phyloP scores from a whole-genome alignment of 2,888 invertebrate species.

The Drosophila recens region DNA sequence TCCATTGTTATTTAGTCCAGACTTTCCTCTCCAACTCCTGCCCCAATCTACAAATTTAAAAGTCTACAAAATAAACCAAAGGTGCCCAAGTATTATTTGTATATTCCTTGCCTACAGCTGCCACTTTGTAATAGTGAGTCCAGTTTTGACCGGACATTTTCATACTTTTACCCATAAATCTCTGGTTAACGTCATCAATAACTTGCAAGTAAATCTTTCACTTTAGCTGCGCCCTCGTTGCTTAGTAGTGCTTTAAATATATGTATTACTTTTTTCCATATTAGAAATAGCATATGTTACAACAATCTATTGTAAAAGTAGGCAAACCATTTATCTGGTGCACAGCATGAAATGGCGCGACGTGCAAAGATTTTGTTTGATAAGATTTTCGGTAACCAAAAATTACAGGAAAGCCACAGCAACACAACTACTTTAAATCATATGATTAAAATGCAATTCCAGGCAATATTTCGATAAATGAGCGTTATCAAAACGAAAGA shows the following conservation, averaged over 20 bases:
- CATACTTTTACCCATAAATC: constrained; percentile 51
- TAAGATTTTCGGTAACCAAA: constrained; percentile 19
- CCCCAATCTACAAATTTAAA: background rate
- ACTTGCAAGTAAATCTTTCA: constrained; percentile 40
- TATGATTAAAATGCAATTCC: constrained; percentile 20
- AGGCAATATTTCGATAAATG: constrained; percentile 1
- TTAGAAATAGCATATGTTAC: constrained; percentile 2
- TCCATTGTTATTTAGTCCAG: background rate
- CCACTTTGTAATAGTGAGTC: background rate
- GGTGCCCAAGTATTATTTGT: background rate
- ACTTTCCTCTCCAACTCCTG: no score
- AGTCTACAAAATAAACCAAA: background rate
- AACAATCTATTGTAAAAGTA: constrained; percentile 30
- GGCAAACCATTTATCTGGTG: constrained; percentile 42
- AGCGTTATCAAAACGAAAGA: constrained; percentile 40
- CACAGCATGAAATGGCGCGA: constrained; percentile 40
- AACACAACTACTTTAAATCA: constrained; percentile 9
- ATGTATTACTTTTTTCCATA: background rate
- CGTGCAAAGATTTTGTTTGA: constrained; percentile 31
- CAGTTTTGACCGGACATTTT: background rate
- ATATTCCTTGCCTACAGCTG: background rate
- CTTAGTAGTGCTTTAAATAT: background rate
- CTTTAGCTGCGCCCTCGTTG: constrained; percentile 25
- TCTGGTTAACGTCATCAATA: constrained; percentile 25
- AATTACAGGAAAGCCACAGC: constrained; percentile 8